phyloP scores from a whole-genome alignment of 2,888 invertebrate species.

The Amblyjoppa proteus region DNA sequence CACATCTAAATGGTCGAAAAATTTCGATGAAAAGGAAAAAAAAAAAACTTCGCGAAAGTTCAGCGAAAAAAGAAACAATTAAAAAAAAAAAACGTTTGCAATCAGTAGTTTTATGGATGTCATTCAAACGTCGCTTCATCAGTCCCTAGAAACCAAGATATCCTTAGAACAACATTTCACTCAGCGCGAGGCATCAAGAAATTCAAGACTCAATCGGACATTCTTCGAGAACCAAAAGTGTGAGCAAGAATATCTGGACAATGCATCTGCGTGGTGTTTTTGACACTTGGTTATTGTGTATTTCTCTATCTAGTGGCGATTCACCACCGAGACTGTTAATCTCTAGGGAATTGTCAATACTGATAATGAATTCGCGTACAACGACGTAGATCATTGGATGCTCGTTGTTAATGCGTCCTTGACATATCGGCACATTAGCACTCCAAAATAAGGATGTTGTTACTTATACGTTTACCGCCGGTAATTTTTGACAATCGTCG shows the following conservation, averaged over 20 bases:
- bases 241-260: conserved; percentile 13
- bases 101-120: neutral
- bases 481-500: neutral
- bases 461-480: neutral
- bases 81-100: neutral
- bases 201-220: neutral
- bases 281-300: neutral
- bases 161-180: neutral
- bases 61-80: neutral
- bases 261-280: conserved; percentile 12
- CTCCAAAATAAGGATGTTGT: neutral
- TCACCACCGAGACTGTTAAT: neutral
- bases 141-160: neutral
- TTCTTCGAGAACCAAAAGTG: neutral
- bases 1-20: neutral
- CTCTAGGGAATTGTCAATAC: neutral
- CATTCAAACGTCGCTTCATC: neutral
- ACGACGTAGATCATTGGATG: neutral
- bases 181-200: neutral
- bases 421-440: neutral
- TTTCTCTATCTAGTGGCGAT: neutral
- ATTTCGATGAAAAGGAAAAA: neutral
- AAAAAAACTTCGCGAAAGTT: neutral
- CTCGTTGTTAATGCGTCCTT: neutral
- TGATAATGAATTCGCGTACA: neutral